Evolutionary conservation across 1,140 invertebrate species (phyloP).

Genomic region (Rhysida immarginata): DNA sequence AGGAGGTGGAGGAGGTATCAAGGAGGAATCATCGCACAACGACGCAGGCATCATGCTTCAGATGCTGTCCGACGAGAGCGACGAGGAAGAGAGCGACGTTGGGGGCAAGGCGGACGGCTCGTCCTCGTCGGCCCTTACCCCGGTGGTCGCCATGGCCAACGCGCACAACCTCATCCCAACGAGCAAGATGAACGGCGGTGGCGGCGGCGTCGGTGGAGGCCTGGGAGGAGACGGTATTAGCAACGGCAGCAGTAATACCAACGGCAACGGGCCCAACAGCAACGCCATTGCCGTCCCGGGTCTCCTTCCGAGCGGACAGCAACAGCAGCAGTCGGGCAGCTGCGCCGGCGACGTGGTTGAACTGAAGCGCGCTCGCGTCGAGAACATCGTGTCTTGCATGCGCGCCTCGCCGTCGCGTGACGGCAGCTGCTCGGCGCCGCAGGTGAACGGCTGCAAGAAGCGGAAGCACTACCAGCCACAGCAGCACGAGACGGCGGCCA

Average conservation of each 20-base stretch:
- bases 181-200: slow-evolving; percentile 4
- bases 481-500: slow-evolving; percentile 50
- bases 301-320: no score
- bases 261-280: background rate
- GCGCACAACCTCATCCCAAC: no score
- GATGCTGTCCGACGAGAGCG: slow-evolving; percentile 22
- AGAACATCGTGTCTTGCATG: slow-evolving; percentile 87
- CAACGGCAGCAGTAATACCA: slow-evolving; percentile 21
- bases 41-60: background rate
- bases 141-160: no score
- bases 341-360: slow-evolving; percentile 30
- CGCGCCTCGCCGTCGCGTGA: slow-evolving; percentile 53
- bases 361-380: slow-evolving; percentile 76
- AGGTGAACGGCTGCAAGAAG: slow-evolving; percentile 76
- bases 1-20: background rate
- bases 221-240: slow-evolving; percentile 22
- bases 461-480: slow-evolving; percentile 92
- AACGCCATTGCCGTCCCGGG: background rate
- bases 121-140: no score
- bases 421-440: slow-evolving; percentile 6
- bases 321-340: no score
- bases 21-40: background rate
- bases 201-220: slow-evolving; percentile 8
- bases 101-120: no score
- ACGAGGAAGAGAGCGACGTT: slow-evolving; percentile 28